Conservation (phyloP, 2,113 vertebrate species). For the Nematolebias whitei region DNA sequence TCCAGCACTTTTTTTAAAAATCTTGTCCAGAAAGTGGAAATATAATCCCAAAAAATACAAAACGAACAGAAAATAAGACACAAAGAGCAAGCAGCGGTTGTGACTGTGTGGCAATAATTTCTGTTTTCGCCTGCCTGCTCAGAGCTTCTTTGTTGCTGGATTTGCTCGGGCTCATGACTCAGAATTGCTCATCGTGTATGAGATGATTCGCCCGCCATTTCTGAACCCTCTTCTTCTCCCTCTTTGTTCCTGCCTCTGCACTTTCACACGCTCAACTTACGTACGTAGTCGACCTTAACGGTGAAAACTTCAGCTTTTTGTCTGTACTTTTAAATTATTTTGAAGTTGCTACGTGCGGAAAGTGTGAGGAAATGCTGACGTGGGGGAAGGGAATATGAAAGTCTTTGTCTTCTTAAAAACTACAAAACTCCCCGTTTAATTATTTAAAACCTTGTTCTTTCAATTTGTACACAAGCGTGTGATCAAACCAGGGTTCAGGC, state of each 20-base stretch:
- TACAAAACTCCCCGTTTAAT: slow-evolving; percentile 20
- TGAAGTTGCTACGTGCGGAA: slow-evolving; percentile 18
- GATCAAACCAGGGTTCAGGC: slow-evolving; percentile 14
- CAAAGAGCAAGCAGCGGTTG: slow-evolving; percentile 31
- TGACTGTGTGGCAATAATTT: slow-evolving; percentile 60
- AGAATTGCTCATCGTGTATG: slow-evolving; percentile 79
- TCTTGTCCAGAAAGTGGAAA: slow-evolving; percentile 43
- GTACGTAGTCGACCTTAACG: background rate
- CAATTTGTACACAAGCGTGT: no score
- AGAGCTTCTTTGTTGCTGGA: slow-evolving; percentile 66
- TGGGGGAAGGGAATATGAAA: slow-evolving; percentile 52
- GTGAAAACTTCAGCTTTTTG: background rate
- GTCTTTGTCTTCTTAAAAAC: slow-evolving; percentile 56
- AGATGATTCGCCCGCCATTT: slow-evolving; percentile 76
- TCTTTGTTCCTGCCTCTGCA: slow-evolving; percentile 62
- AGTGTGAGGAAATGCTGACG: slow-evolving; percentile 14
- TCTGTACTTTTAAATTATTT: slow-evolving; percentile 15
- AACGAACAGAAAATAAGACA: slow-evolving; percentile 39
- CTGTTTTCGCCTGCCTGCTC: slow-evolving; percentile 62
- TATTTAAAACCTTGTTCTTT: background rate
- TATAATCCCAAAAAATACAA: slow-evolving; percentile 42
- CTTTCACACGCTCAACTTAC: slow-evolving; percentile 28
- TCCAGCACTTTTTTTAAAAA: slow-evolving; percentile 49
- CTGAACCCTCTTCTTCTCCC: slow-evolving; percentile 57
- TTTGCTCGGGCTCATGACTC: slow-evolving; percentile 78